Conservation (phyloP, 1,140 invertebrate genomes). For the Zaprionus vittiger region DNA sequence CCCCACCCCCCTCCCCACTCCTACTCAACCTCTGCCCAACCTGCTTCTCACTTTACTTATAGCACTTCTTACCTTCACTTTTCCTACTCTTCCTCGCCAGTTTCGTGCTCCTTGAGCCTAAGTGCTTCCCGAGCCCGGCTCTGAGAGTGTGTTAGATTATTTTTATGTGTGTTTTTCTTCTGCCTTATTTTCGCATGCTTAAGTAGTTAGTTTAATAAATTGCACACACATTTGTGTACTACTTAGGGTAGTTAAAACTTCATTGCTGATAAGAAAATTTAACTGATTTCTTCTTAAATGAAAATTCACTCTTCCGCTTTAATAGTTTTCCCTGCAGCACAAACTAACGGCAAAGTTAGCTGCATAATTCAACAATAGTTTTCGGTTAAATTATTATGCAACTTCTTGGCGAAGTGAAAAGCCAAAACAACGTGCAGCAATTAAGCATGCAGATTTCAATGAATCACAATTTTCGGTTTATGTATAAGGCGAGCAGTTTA, state of each 20-base stretch:
- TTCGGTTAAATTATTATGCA: constrained; percentile 13
- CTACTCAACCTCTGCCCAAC: background rate
- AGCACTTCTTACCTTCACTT: background rate
- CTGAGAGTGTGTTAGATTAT: constrained; percentile 73
- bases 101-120: constrained; percentile 48
- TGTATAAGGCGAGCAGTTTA: background rate
- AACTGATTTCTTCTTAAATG: constrained; percentile 30
- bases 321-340: constrained; percentile 11
- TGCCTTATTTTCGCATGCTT: constrained; percentile 72
- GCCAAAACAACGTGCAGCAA: background rate
- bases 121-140: constrained; percentile 65
- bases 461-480: background rate
- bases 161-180: constrained; percentile 57
- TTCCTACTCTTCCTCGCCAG: constrained; percentile 21
- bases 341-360: constrained; percentile 16
- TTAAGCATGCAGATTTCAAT: constrained; percentile 16
- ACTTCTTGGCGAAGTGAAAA: background rate
- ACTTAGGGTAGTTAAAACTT: constrained; percentile 25
- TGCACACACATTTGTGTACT: constrained; percentile 38
- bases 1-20: background rate
- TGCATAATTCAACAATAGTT: constrained; percentile 19
- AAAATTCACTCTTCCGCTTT: constrained; percentile 14
- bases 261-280: constrained; percentile 8
- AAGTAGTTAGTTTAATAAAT: constrained; percentile 82
- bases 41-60: constrained; percentile 2